phyloP scores from a whole-genome alignment of 2,113 vertebrate species.

The Prionailurus viverrinus region DNA sequence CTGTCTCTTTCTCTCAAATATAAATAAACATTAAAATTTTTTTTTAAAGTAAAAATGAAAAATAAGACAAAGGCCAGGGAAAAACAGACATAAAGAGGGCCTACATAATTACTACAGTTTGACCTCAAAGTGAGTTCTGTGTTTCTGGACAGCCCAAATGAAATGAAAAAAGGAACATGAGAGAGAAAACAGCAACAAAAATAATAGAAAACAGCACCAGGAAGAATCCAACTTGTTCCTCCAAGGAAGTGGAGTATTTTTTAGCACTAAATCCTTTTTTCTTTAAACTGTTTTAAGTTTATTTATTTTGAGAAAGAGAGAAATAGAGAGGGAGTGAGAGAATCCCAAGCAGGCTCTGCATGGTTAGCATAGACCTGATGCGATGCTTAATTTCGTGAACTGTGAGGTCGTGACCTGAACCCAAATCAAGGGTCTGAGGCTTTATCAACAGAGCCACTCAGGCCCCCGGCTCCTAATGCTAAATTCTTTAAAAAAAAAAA shows the following conservation, averaged over 20 bases:
- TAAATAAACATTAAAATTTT: too few species aligned
- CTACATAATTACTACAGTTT: not conserved
- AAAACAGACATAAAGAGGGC: not conserved
- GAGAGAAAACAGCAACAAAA: constrained; percentile 27
- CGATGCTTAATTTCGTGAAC: not conserved
- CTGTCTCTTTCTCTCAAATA: too few species aligned
- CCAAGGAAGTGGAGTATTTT: constrained; percentile 34
- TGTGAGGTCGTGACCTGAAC: not conserved
- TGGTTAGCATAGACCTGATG: not conserved
- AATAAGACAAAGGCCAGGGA: not conserved
- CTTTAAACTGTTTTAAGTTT: not conserved
- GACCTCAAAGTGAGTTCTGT: not conserved
- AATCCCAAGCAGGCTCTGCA: not conserved
- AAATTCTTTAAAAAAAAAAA: not conserved
- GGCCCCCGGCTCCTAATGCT: not conserved
- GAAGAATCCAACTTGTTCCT: not conserved
- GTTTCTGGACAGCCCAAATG: not conserved
- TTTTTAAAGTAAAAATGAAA: not conserved
- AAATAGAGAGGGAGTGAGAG: not conserved
- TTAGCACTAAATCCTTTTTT: not conserved
- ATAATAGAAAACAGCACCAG: not conserved
- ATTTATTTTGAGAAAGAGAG: not conserved
- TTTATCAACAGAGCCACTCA: not conserved
- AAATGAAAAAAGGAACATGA: not conserved
- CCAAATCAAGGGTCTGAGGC: not conserved